Evolutionary conservation across 2,113 vertebrate genomes (phyloP).

Genomic region (human (Homo sapiens)): GRCh38 chr18:53433001-53433500

Average conservation of each 20-base stretch:
- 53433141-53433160: not conserved
- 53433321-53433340: slow-evolving; percentile 46
- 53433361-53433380: slow-evolving; percentile 74
- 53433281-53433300: not conserved
- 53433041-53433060: slow-evolving; percentile 36
- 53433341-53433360: slow-evolving; percentile 35
- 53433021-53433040: slow-evolving; percentile 30
- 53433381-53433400: slow-evolving; percentile 30
- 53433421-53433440: slow-evolving; percentile 65
- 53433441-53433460: slow-evolving; percentile 59
- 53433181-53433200: not conserved
- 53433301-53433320: not conserved
- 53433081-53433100: not conserved
- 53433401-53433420: slow-evolving; percentile 32
- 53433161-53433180: not conserved
- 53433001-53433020: slow-evolving; percentile 21
- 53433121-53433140: not conserved
- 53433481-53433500: slow-evolving; percentile 68
- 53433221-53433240: slow-evolving; percentile 32
- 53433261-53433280: not conserved
- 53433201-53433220: not conserved
- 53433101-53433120: not conserved
- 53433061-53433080: slow-evolving; percentile 25
- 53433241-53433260: not conserved
- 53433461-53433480: slow-evolving; percentile 59